Conservation (phyloP, 2,888 invertebrate species). For the Toxonevra muliebris region DNA sequence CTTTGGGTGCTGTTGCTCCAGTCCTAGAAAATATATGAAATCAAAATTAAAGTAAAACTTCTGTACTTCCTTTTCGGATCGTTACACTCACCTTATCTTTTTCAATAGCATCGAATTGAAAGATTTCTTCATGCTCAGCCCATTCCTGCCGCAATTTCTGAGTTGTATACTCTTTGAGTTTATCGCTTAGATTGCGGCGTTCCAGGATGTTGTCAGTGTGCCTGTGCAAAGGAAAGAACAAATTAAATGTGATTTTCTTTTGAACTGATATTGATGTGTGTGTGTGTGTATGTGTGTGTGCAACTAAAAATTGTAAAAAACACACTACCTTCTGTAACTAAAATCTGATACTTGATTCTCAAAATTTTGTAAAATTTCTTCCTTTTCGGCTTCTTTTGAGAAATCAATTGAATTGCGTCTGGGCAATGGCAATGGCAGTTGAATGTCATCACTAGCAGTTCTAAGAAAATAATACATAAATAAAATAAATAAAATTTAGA, state of each 20-base stretch:
- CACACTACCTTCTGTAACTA: slow-evolving; percentile 61
- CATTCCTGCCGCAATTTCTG: slow-evolving; percentile 65
- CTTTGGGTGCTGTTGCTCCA: slow-evolving; percentile 49
- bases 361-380: slow-evolving; percentile 61
- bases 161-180: slow-evolving; percentile 63
- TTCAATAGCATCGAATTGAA: slow-evolving; percentile 54
- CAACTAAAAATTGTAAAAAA: background rate
- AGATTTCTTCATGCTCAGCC: slow-evolving; percentile 65
- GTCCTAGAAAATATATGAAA: slow-evolving; percentile 41
- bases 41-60: slow-evolving; percentile 5
- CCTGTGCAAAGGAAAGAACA: slow-evolving; percentile 54
- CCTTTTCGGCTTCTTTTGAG: slow-evolving; percentile 67
- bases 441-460: slow-evolving; percentile 66
- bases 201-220: slow-evolving; percentile 69
- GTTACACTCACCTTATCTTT: slow-evolving; percentile 45
- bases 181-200: slow-evolving; percentile 56
- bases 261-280: background rate
- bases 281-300: slow-evolving; percentile 3
- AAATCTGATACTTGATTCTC: slow-evolving; percentile 76
- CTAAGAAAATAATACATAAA: slow-evolving; percentile 43
- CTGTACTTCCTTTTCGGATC: background rate
- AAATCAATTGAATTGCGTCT: slow-evolving; percentile 71
- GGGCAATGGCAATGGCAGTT: slow-evolving; percentile 68
- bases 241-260: too few relatives aligned
- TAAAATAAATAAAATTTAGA: slow-evolving; percentile 32